Conservation (phyloP, 2,888 invertebrate genomes). For the Xylocampa areola region DNA sequence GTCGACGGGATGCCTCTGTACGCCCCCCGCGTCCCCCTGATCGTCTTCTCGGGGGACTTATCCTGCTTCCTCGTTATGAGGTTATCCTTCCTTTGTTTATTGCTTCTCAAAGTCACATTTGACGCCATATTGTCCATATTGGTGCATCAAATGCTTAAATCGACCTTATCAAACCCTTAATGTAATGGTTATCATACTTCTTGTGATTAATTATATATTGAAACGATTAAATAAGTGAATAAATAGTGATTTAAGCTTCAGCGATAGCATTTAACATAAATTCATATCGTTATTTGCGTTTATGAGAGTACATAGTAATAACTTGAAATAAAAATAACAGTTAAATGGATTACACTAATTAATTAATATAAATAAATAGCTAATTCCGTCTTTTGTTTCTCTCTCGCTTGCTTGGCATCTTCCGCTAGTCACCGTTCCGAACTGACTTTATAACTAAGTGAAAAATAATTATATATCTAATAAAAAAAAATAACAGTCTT, state of each 20-base stretch:
- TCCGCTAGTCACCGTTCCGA: conserved; percentile 65
- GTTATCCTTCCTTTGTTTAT: conserved; percentile 86
- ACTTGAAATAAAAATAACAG: conserved; percentile 62
- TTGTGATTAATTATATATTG: conserved; percentile 57
- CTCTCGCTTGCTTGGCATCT: conserved; percentile 86
- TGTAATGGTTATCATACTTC: conserved; percentile 58
- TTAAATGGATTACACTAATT: conserved; percentile 75
- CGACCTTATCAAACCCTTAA: conserved; percentile 50
- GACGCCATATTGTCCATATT: conserved; percentile 88
- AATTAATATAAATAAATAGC: conserved; percentile 83
- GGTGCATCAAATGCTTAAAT: conserved; percentile 68
- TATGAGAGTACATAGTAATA: conserved; percentile 57
- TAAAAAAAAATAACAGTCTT: conserved; percentile 85
- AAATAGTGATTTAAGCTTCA: conserved; percentile 67
- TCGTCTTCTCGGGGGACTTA: conserved; percentile 88
- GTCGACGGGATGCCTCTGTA: conserved; percentile 84
- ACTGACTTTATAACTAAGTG: conserved; percentile 71
- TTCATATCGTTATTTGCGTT: conserved; percentile 55
- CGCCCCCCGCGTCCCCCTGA: conserved; percentile 84
- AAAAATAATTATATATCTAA: conserved; percentile 72
- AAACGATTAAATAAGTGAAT: conserved; percentile 63
- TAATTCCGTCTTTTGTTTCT: conserved; percentile 88
- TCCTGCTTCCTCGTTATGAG: conserved; percentile 87
- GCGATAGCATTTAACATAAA: conserved; percentile 63
- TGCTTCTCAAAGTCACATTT: conserved; percentile 80